These are phyloP conservation scores for Eretmocerus hayati DNA, from an alignment of 2,888 invertebrate genomes.

Conservation along the genomic window DNA sequence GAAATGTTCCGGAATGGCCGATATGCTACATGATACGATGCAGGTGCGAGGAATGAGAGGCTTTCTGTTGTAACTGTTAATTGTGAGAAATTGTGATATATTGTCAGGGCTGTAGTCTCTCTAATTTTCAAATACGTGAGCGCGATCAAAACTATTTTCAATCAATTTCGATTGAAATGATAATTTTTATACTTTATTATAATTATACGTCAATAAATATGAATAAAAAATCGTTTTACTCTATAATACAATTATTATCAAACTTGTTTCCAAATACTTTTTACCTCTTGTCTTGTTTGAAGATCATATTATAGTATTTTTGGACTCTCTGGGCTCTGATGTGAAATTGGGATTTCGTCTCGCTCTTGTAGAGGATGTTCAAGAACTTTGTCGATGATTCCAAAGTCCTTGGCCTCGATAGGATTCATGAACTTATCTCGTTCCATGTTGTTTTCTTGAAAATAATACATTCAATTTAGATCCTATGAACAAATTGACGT, in stretches of 20 bases:
- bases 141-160: slow-evolving; percentile 25
- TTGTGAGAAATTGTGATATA: slow-evolving; percentile 24
- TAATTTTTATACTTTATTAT: slow-evolving; percentile 35
- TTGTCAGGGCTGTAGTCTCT: slow-evolving; percentile 22
- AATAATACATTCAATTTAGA: background rate
- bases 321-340: background rate
- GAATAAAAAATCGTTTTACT: slow-evolving; percentile 36
- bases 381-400: slow-evolving; percentile 88
- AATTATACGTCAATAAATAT: slow-evolving; percentile 33
- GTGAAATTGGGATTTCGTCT: slow-evolving; percentile 11
- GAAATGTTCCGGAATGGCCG: too few species aligned
- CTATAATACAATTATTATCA: slow-evolving; percentile 16
- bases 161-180: slow-evolving; percentile 29
- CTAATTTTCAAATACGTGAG: slow-evolving; percentile 8
- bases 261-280: background rate
- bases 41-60: too few species aligned
- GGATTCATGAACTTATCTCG: slow-evolving; percentile 94
- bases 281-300: background rate
- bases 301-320: slow-evolving; percentile 4
- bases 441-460: slow-evolving; percentile 75
- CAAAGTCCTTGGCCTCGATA: slow-evolving; percentile 81
- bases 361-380: slow-evolving; percentile 61
- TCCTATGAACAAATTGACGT: too few species aligned
- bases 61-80: too few species aligned
- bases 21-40: too few species aligned